phyloP scores from a whole-genome alignment of 2,797 vertebrate species.

The Helicolenus hilgendorfi region DNA sequence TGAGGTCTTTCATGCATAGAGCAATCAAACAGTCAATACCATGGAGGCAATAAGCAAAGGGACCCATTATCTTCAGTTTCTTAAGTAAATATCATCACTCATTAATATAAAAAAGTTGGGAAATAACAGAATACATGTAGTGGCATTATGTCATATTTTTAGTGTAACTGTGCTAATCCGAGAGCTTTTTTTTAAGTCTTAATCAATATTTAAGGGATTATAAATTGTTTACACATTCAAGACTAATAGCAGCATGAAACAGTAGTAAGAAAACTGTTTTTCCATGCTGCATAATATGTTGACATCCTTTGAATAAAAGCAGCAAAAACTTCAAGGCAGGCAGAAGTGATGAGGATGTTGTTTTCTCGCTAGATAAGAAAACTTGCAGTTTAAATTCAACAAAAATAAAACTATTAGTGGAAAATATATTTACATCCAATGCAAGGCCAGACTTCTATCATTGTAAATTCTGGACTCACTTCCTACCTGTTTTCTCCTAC shows the following conservation, averaged over 20 bases:
- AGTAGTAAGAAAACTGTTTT: neutral
- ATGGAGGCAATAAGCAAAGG: neutral
- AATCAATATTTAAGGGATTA: neutral
- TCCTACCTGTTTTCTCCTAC: neutral
- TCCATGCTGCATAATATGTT: neutral
- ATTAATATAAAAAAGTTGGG: neutral
- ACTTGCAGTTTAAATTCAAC: neutral
- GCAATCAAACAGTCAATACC: conserved; percentile 29
- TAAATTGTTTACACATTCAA: neutral
- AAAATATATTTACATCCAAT: neutral
- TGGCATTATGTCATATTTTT: neutral
- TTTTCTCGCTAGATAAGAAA: neutral
- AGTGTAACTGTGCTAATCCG: neutral
- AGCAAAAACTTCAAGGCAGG: neutral
- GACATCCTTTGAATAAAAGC: neutral
- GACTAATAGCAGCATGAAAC: neutral
- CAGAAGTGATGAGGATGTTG: neutral
- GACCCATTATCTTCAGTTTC: neutral
- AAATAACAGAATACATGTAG: neutral
- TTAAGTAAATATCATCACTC: neutral
- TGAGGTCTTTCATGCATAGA: conserved; percentile 23
- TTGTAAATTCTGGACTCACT: neutral
- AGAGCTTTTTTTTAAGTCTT: neutral
- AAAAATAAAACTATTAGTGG: neutral
- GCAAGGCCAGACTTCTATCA: neutral